Evolutionary conservation across 1,140 invertebrate species (phyloP).

Genomic region (Metopolophium dirhodum): DNA sequence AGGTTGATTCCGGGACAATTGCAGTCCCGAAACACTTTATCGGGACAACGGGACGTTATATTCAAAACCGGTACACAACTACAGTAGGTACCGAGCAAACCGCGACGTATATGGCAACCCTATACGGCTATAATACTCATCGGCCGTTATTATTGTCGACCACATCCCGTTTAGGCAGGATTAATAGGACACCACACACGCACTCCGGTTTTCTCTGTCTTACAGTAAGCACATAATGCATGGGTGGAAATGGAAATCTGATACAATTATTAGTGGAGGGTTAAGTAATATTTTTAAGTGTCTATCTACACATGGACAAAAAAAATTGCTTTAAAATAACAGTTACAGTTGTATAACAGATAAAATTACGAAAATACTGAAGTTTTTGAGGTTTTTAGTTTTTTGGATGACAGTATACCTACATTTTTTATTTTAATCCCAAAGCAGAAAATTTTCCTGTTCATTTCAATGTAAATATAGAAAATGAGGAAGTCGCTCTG

Average conservation of each 20-base stretch:
- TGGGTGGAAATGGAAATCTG: neutral
- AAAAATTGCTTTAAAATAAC: neutral
- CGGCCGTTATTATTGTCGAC: neutral
- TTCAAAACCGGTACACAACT: too few species aligned
- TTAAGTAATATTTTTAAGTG: neutral
- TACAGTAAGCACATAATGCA: neutral
- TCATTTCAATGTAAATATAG: too few species aligned
- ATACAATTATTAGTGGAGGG: neutral
- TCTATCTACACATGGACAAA: neutral
- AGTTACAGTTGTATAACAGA: neutral
- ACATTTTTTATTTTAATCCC: neutral
- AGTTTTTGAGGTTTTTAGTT: too few species aligned
- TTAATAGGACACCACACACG: neutral
- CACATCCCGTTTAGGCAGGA: neutral
- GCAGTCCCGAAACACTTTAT: too few species aligned
- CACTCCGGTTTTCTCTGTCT: neutral
- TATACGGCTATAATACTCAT: neutral
- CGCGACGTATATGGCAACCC: neutral
- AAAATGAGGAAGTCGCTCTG: neutral
- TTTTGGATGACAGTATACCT: too few species aligned
- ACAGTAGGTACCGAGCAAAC: too few species aligned
- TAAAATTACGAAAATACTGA: too few species aligned
- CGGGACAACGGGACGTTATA: too few species aligned
- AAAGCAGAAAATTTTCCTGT: neutral
- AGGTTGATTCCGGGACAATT: too few species aligned